These are phyloP conservation scores for Synaphobranchus kaupii DNA, from an alignment of 2,797 vertebrate genomes.

Conservation along the genomic window DNA sequence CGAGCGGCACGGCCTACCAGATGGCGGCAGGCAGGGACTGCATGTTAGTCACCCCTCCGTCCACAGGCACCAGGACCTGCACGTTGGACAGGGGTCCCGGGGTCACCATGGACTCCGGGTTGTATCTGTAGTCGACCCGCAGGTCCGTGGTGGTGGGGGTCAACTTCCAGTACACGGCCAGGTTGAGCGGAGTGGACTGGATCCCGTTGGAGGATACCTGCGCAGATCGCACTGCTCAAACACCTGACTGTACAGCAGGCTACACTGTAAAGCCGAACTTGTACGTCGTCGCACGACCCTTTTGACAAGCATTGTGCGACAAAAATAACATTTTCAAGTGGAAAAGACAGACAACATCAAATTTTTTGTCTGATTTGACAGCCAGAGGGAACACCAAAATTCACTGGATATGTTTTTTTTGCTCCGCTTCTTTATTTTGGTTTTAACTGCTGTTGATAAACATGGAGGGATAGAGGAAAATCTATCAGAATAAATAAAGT, in stretches of 20 bases:
- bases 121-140: slow-evolving; percentile 93
- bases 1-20: slow-evolving; percentile 75
- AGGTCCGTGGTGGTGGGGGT: slow-evolving; percentile 84
- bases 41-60: slow-evolving; percentile 89
- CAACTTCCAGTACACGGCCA: slow-evolving; percentile 97
- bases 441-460: no score
- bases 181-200: slow-evolving; percentile 93
- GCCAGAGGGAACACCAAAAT: no score
- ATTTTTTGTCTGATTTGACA: no score
- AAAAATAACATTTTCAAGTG: no score
- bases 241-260: no score
- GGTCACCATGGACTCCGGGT: slow-evolving; percentile 88
- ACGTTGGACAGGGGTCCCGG: slow-evolving; percentile 83
- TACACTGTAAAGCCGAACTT: not conserved
- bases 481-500: no score
- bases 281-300: no score
- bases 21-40: slow-evolving; percentile 89
- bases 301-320: no score
- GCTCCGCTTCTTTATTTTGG: no score
- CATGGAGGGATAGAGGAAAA: no score
- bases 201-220: slow-evolving; percentile 95
- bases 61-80: slow-evolving; percentile 90
- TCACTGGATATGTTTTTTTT: no score
- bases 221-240: not conserved
- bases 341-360: no score